Percentiles rank a stretch among this genome's conserved stretches.
phyloP scores from a whole-genome alignment of 1,140 invertebrate genomes.

The Patella vulgata region DNA sequence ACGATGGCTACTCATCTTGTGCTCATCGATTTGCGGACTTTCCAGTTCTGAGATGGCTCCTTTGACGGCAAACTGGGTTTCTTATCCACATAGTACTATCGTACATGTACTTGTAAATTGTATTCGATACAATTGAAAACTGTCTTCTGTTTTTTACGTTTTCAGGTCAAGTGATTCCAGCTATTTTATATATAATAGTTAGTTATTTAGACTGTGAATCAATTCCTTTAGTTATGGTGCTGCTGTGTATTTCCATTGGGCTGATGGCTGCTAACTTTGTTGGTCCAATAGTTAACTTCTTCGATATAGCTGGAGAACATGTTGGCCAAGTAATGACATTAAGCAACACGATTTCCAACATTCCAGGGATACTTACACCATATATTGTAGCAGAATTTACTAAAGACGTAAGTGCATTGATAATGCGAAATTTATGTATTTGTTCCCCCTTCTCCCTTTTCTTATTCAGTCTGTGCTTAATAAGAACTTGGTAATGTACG shows the following conservation, averaged over 20 bases:
- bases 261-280: constrained; percentile 7
- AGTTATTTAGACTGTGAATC: constrained; percentile 22
- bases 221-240: constrained; percentile 3
- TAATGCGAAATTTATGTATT: too few relatives aligned
- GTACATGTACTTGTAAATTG: too few relatives aligned
- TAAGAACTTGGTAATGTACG: too few relatives aligned
- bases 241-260: constrained; percentile 8
- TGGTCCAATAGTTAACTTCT: constrained; percentile 6
- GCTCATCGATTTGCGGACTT: too few relatives aligned
- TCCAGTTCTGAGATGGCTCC: too few relatives aligned
- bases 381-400: constrained; percentile 17
- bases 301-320: constrained; percentile 9
- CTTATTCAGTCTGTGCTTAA: too few relatives aligned
- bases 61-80: too few relatives aligned
- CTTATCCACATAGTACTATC: too few relatives aligned
- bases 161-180: constrained; percentile 18
- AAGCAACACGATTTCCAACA: constrained; percentile 5
- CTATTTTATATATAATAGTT: constrained; percentile 1
- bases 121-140: too few relatives aligned
- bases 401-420: constrained; percentile 12
- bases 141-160: too few relatives aligned
- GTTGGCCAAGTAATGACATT: constrained; percentile 6
- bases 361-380: constrained; percentile 9
- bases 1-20: too few relatives aligned
- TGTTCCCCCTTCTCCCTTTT: too few relatives aligned